Evolutionary conservation across 2,113 vertebrate species (phyloP).

Genomic region (Bufo bufo): DNA sequence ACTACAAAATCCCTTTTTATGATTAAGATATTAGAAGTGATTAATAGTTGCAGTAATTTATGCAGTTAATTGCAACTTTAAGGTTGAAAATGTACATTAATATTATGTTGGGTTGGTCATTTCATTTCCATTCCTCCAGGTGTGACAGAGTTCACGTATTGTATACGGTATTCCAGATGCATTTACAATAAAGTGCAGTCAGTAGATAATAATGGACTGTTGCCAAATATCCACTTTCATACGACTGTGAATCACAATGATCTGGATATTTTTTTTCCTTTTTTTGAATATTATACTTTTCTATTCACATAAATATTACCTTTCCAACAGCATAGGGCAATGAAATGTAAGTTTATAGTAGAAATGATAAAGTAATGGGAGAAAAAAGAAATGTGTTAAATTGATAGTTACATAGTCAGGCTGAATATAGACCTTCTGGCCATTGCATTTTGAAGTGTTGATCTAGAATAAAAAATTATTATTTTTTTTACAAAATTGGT

Average conservation of each 20-base stretch:
- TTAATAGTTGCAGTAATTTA: conserved; percentile 48
- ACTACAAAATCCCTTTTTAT: conserved; percentile 48
- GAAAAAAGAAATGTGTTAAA: neutral
- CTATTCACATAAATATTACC: conserved; percentile 30
- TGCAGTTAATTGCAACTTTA: conserved; percentile 46
- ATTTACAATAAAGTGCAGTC: conserved; percentile 47
- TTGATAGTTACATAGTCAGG: neutral
- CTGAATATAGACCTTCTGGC: neutral
- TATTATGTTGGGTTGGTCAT: conserved; percentile 51
- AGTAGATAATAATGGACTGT: conserved; percentile 24
- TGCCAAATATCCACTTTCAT: conserved; percentile 51
- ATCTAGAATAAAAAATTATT: neutral
- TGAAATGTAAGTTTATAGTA: neutral
- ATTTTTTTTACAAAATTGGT: no score
- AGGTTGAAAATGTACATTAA: conserved; percentile 50
- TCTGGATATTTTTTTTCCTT: neutral
- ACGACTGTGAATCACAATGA: conserved; percentile 43
- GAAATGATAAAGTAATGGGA: conserved; percentile 17
- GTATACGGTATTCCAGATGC: conserved; percentile 36
- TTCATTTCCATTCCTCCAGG: conserved; percentile 22
- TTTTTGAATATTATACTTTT: conserved; percentile 19
- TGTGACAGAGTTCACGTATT: conserved; percentile 39
- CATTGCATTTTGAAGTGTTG: neutral
- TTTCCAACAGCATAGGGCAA: conserved; percentile 3
- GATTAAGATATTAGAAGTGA: conserved; percentile 51